A percentile compares a stretch with the other conserved stretches of the same genome.
Evolutionary conservation across 2,888 invertebrate genomes (phyloP).

Genomic region (Orthosia incerta): DNA sequence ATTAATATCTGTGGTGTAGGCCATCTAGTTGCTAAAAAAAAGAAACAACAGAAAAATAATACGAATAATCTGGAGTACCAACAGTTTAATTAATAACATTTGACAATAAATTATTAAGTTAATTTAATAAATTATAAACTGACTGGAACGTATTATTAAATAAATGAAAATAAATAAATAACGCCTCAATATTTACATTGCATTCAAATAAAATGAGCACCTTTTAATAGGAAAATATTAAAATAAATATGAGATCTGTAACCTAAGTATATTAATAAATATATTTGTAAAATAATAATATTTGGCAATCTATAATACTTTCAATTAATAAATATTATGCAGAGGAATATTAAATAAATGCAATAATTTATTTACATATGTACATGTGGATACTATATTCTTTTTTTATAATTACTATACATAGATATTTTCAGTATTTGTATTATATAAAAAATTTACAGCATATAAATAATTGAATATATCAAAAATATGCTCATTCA

Average conservation of each 20-base stretch:
- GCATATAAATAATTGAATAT: slow-evolving; percentile 60
- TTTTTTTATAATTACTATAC: slow-evolving; percentile 56
- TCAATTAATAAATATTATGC: slow-evolving; percentile 62
- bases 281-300: slow-evolving; percentile 67
- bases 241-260: slow-evolving; percentile 80
- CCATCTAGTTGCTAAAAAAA: too few species aligned
- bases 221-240: slow-evolving; percentile 56
- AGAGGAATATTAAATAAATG: slow-evolving; percentile 80
- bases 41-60: slow-evolving; percentile 21
- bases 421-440: slow-evolving; percentile 64
- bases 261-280: slow-evolving; percentile 69
- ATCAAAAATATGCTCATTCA: slow-evolving; percentile 57
- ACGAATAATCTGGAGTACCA: slow-evolving; percentile 76
- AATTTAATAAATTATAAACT: slow-evolving; percentile 60
- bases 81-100: slow-evolving; percentile 84
- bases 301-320: slow-evolving; percentile 72
- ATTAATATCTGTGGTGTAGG: too few species aligned
- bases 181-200: slow-evolving; percentile 78
- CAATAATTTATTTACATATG: slow-evolving; percentile 80
- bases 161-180: slow-evolving; percentile 66
- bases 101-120: slow-evolving; percentile 75
- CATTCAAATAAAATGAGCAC: slow-evolving; percentile 64
- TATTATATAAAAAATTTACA: slow-evolving; percentile 54
- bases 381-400: slow-evolving; percentile 68
- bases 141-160: slow-evolving; percentile 61